Percentiles rank a stretch among this genome's conserved stretches.
Conservation (phyloP, 2,888 invertebrate species). For the Kuschelorhynchus macadamiae region DNA sequence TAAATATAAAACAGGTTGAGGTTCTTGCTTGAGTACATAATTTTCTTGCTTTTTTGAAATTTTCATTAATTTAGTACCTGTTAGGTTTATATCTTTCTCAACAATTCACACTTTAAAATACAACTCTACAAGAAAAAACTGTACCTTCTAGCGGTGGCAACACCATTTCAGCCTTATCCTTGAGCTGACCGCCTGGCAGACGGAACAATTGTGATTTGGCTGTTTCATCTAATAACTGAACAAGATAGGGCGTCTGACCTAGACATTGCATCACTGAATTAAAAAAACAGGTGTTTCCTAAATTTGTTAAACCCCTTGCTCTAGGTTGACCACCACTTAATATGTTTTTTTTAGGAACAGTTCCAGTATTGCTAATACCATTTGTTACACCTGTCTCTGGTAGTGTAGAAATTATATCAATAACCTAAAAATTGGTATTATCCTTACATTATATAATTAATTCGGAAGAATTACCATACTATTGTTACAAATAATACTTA, state of each 20-base stretch:
- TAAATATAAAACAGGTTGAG: too few species aligned
- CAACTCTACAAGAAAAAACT: too few species aligned
- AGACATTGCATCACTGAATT: slow-evolving; percentile 96
- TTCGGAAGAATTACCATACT: too few species aligned
- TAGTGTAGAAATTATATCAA: slow-evolving; percentile 35
- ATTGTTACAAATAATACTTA: too few species aligned
- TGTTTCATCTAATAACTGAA: slow-evolving; percentile 78
- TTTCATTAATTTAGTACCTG: too few species aligned
- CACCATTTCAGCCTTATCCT: slow-evolving; percentile 56
- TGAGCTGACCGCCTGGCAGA: slow-evolving; percentile 80
- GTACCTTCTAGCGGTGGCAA: slow-evolving; percentile 60
- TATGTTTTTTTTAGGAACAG: slow-evolving; percentile 49
- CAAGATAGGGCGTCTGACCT: slow-evolving; percentile 86
- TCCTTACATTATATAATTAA: slow-evolving; percentile 54
- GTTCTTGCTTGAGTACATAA: too few species aligned
- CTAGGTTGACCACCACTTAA: slow-evolving; percentile 67
- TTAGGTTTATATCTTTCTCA: too few species aligned
- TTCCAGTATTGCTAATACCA: slow-evolving; percentile 50
- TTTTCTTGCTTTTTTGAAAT: too few species aligned
- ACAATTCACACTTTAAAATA: too few species aligned
- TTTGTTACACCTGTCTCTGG: not conserved
- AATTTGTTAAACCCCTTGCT: slow-evolving; percentile 80
- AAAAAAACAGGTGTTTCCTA: slow-evolving; percentile 96
- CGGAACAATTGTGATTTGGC: slow-evolving; percentile 77
- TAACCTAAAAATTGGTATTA: slow-evolving; percentile 41